phyloP scores from a whole-genome alignment of 2,888 invertebrate genomes.

The Petrolisthes manimaculis region DNA sequence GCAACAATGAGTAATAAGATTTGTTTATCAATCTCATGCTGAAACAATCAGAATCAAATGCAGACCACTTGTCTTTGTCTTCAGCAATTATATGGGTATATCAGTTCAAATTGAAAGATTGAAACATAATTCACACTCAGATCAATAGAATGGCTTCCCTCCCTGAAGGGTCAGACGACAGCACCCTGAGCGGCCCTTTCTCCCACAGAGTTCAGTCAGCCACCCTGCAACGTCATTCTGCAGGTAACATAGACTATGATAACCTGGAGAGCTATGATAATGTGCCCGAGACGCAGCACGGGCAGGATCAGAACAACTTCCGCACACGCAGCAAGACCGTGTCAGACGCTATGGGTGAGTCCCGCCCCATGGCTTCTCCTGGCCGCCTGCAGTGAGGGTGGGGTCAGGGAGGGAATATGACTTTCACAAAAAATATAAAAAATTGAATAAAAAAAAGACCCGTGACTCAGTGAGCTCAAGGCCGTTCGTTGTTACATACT shows the following conservation, averaged over 20 bases:
- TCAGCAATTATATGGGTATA: background rate
- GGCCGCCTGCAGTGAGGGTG: constrained; percentile 50
- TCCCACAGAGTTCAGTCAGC: constrained; percentile 57
- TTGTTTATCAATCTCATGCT: background rate
- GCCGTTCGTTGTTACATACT: constrained; percentile 49
- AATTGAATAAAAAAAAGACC: constrained; percentile 29
- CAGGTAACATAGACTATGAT: constrained; percentile 86
- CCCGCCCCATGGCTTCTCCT: constrained; percentile 53
- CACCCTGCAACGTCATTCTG: constrained; percentile 65
- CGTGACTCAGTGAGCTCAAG: constrained; percentile 59
- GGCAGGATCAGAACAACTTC: constrained; percentile 71
- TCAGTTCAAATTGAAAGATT: background rate
- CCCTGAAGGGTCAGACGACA: constrained; percentile 39
- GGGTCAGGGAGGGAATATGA: constrained; percentile 56
- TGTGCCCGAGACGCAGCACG: constrained; percentile 66
- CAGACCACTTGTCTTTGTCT: background rate
- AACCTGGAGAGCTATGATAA: constrained; percentile 74
- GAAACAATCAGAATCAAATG: background rate
- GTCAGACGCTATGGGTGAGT: constrained; percentile 83
- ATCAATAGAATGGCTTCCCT: constrained; percentile 36
- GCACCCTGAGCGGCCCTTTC: constrained; percentile 54
- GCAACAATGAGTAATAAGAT: constrained; percentile 1
- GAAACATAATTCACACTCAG: constrained; percentile 1
- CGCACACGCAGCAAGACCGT: constrained; percentile 91
- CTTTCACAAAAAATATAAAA: constrained; percentile 24